Conservation (phyloP, 2,113 vertebrate species). For the Paralichthys olivaceus region DNA sequence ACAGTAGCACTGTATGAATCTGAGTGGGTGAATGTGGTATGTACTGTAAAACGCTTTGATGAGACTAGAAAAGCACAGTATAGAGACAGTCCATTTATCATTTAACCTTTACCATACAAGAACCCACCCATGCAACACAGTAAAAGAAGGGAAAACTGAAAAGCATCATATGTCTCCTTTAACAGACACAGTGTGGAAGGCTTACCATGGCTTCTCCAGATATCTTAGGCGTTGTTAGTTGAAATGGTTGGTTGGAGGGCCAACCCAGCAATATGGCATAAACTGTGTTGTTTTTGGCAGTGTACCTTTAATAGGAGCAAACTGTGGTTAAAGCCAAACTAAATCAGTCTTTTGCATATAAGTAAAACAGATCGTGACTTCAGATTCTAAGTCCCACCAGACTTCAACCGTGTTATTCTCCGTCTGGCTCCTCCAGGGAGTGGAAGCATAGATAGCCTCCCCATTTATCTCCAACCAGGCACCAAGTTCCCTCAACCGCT, state of each 20-base stretch:
- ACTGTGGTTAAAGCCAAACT: background rate
- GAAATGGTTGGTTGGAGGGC: background rate
- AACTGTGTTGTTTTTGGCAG: slow-evolving; percentile 9
- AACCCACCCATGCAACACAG: too few species aligned
- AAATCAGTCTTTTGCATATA: background rate
- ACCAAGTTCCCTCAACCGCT: slow-evolving; percentile 86
- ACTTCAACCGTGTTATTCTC: slow-evolving; percentile 79
- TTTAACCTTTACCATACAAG: too few species aligned
- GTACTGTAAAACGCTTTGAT: too few species aligned
- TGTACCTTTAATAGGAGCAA: slow-evolving; percentile 28
- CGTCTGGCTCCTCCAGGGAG: slow-evolving; percentile 86
- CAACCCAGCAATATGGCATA: slow-evolving; percentile 33
- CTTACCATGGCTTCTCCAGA: slow-evolving; percentile 11
- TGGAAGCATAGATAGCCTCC: slow-evolving; percentile 88
- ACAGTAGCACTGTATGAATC: too few species aligned
- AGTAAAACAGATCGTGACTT: background rate
- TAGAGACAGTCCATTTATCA: too few species aligned
- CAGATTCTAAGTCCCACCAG: slow-evolving; percentile 81
- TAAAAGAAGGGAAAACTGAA: background rate
- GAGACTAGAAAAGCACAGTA: too few species aligned
- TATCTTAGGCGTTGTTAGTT: slow-evolving; percentile 17
- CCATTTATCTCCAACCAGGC: slow-evolving; percentile 88
- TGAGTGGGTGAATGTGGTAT: too few species aligned
- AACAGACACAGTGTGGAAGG: background rate
- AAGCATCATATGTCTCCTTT: background rate